A percentile compares a stretch with the other conserved stretches of the same genome.
These are phyloP conservation scores for Gorilla gorilla DNA, from an alignment of 2,113 vertebrate species.

Conservation along the genomic window DNA sequence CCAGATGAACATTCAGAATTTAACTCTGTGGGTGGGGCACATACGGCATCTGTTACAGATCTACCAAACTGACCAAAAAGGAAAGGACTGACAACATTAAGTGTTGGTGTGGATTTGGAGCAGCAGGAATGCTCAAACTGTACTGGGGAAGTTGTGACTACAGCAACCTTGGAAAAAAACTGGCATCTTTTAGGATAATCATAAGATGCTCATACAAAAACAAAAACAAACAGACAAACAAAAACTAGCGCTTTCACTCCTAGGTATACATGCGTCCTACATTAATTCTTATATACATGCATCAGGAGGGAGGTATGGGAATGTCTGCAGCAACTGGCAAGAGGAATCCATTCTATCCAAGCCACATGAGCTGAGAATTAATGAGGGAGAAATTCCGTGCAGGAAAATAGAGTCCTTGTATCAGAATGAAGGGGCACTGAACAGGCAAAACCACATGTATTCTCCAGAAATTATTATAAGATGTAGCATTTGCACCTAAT, in stretches of 20 bases:
- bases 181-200: background rate
- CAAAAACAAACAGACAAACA: background rate
- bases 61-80: too few relatives aligned
- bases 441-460: background rate
- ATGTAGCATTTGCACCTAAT: too few relatives aligned
- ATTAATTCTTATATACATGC: rapidly evolving
- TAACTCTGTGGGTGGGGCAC: too few relatives aligned
- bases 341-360: background rate
- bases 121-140: rapidly evolving
- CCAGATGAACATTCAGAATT: background rate
- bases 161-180: background rate
- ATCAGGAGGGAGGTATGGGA: background rate
- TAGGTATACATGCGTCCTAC: rapidly evolving
- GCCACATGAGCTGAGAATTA: background rate
- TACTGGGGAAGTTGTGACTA: rapidly evolving
- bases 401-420: background rate
- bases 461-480: background rate
- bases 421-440: background rate
- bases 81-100: background rate
- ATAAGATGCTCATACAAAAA: background rate
- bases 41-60: too few relatives aligned
- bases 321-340: background rate
- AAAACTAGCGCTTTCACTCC: background rate
- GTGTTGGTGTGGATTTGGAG: background rate
- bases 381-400: background rate